Conservation (phyloP, 92 coral and sea anemone species). For the Diadumene lineata region DNA sequence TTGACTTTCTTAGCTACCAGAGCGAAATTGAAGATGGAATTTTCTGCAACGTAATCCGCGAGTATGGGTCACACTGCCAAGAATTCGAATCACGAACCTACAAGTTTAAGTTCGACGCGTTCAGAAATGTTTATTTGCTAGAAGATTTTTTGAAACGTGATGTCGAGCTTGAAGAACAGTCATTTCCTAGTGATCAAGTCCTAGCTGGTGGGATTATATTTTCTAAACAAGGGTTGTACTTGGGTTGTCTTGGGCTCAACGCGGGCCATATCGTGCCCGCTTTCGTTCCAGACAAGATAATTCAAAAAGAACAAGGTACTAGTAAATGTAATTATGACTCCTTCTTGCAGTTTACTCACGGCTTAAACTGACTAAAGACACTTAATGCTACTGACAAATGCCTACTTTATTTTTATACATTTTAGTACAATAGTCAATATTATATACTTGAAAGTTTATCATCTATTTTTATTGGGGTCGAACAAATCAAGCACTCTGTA, state of each 20-base stretch:
- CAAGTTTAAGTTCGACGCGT: constrained; percentile 41
- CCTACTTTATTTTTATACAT: not conserved
- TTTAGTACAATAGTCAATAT: constrained; percentile 1
- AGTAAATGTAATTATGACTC: not conserved
- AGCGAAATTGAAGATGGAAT: constrained; percentile 47
- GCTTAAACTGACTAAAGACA: constrained; percentile 13
- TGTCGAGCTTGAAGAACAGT: constrained; percentile 18
- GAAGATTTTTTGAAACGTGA: constrained; percentile 63
- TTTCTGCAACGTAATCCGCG: constrained; percentile 58
- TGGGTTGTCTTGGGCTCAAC: constrained; percentile 57
- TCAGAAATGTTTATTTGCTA: constrained; percentile 43
- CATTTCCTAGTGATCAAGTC: constrained; percentile 49
- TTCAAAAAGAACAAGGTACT: constrained; percentile 3
- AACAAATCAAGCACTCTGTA: not conserved
- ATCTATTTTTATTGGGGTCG: not conserved
- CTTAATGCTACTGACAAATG: constrained; percentile 4
- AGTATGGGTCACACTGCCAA: constrained; percentile 29
- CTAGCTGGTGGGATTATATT: constrained; percentile 71
- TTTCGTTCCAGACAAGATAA: constrained; percentile 40
- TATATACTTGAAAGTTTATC: not conserved
- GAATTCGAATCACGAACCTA: constrained; percentile 51
- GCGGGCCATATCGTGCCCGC: constrained; percentile 48
- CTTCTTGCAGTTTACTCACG: constrained; percentile 10
- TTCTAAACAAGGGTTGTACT: constrained; percentile 70
- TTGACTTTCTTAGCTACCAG: constrained; percentile 22